Evolutionary conservation across 2,797 vertebrate genomes (phyloP).

Genomic region (Clarias fuscus): DNA sequence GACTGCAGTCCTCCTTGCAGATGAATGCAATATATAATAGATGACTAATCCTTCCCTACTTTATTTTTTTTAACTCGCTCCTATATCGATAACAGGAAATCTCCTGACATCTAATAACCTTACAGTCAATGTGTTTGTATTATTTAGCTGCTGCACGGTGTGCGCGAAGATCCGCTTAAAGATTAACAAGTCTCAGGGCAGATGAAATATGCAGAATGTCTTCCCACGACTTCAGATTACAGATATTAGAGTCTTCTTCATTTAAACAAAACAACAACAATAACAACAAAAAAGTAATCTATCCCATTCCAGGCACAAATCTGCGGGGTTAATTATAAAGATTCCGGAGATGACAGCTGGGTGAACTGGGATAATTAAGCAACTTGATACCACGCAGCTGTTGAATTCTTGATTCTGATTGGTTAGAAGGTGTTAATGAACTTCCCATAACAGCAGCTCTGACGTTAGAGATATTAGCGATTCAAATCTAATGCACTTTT

Average conservation of each 20-base stretch:
- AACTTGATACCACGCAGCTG: neutral
- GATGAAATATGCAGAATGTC: conserved; percentile 26
- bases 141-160: conserved; percentile 5
- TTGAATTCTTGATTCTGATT: neutral
- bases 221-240: neutral
- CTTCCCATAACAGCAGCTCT: conserved; percentile 74
- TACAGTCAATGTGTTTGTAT: conserved; percentile 2
- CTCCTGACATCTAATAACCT: conserved; percentile 15
- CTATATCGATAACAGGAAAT: conserved; percentile 7
- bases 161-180: conserved; percentile 17
- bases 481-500: conserved; percentile 24
- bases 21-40: neutral
- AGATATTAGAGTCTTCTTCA: conserved; percentile 24
- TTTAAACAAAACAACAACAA: neutral
- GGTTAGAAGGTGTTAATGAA: neutral
- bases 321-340: conserved; percentile 35
- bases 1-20: neutral
- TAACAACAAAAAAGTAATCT: neutral
- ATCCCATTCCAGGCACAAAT: conserved; percentile 21
- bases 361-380: conserved; percentile 3
- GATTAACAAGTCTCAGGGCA: conserved; percentile 34
- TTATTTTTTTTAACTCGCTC: neutral
- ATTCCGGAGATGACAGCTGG: conserved; percentile 9
- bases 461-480: conserved; percentile 64
- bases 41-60: neutral